Base-by-base conservation (phyloP, 2,888 invertebrate species). In the Tricholauxania praeusta region DNA sequence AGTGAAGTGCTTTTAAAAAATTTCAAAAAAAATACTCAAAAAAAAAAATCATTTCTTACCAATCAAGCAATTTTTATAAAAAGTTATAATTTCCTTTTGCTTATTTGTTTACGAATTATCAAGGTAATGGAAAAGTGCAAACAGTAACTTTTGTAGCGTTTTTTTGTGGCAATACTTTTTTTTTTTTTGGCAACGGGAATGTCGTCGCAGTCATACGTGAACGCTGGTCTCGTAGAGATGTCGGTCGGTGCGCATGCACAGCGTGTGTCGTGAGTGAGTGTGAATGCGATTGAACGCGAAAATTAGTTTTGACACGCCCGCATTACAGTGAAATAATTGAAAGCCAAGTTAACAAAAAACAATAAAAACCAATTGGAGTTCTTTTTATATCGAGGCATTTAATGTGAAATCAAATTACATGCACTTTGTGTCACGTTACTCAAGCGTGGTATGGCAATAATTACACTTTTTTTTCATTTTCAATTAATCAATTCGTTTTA, bases 91-190 rank as follows among this genome's bases (percentile, higher is more conserved):
- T 39, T 39, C 39, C 63, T 47, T 63, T 48, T 7, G 19, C n/a
- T 47, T 63, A 47, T 63, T 63, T 63, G 63, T 63, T 63, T 63
- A 63, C 63, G 63, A 48, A 63, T 63, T 63, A 63, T 17, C 63
- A 47, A 47, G 47, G 39, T 39, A 10, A 39, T 47, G 19, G 47
- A 63, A 39, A 47, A 48, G 63, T 63, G 17, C 62, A 62, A 39
- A 63, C 8, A n/a, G 47, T 17, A 2, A 7, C 28, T 32, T 32
- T 8, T 17, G 12, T 10, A 5, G 39, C 19, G 39, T 47, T 12
- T 10, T 15, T 19, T 63, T 63, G 48, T 4, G 6, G n/a, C 22
- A 17, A n/a, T 47, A 47, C 47, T 12, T 15, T 19, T 67, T 47
- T 12, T 15, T 19, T 67, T 47, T 32, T n/a, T 14, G 48, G 48